These are phyloP conservation scores for Amphipyra berbera DNA, from an alignment of 2,888 invertebrate genomes.

Conservation along the genomic window DNA sequence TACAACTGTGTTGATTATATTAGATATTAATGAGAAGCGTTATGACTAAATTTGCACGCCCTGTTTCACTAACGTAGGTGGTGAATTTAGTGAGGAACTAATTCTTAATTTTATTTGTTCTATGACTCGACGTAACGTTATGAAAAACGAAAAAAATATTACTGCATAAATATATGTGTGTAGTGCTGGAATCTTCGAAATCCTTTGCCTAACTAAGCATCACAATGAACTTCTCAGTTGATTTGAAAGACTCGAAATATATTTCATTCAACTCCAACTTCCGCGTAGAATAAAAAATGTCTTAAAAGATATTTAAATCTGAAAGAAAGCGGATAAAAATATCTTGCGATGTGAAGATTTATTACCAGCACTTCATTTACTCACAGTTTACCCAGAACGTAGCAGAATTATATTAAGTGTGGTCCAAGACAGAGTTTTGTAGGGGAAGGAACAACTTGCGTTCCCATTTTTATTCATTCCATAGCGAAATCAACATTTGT, in stretches of 20 bases:
- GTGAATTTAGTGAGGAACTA: too few species aligned
- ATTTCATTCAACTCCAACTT: slow-evolving; percentile 22
- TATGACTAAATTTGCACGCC: not conserved
- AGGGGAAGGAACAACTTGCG: slow-evolving; percentile 44
- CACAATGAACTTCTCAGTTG: slow-evolving; percentile 9
- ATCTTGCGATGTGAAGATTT: slow-evolving; percentile 51
- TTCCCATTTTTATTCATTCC: slow-evolving; percentile 72
- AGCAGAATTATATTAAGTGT: slow-evolving; percentile 50
- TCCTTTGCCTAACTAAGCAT: too few species aligned
- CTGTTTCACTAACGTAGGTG: too few species aligned
- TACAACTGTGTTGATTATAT: slow-evolving; percentile 6
- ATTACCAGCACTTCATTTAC: slow-evolving; percentile 50
- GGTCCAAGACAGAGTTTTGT: slow-evolving; percentile 43
- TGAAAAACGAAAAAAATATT: too few species aligned
- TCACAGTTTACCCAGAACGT: slow-evolving; percentile 44
- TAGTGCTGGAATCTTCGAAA: too few species aligned
- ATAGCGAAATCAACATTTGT: slow-evolving; percentile 84
- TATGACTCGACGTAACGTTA: not conserved
- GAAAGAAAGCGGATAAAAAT: slow-evolving; percentile 46
- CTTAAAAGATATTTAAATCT: slow-evolving; percentile 41
- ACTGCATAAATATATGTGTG: too few species aligned
- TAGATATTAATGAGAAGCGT: not conserved
- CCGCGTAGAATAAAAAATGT: slow-evolving; percentile 27
- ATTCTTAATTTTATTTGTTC: not conserved
- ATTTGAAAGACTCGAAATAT: slow-evolving; percentile 8